Evolutionary conservation across 2,888 invertebrate species (phyloP).

Genomic region (Amphipoea oculea): DNA sequence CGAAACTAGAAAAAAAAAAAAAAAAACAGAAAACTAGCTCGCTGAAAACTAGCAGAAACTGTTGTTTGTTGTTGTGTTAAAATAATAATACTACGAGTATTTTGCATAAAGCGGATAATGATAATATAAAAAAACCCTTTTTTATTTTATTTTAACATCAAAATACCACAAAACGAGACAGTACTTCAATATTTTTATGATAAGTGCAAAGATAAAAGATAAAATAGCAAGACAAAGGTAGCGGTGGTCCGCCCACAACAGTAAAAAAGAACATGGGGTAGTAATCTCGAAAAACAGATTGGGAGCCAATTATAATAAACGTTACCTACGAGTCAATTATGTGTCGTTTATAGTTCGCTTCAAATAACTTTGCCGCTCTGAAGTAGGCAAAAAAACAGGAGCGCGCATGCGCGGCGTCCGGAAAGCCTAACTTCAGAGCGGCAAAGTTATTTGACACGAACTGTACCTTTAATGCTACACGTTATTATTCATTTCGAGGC

Average conservation of each 20-base stretch:
- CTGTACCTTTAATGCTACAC: not conserved
- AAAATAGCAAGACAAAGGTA: constrained; percentile 19
- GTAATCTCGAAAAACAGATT: constrained; percentile 14
- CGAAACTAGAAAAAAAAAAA: not conserved
- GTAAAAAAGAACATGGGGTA: constrained; percentile 18
- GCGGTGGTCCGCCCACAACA: constrained; percentile 9
- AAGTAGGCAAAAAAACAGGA: too few species aligned
- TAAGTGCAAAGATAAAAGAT: constrained; percentile 8
- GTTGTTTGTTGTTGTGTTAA: too few species aligned
- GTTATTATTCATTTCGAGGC: not conserved
- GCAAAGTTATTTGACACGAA: too few species aligned
- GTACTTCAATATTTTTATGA: not conserved
- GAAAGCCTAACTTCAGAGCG: too few species aligned
- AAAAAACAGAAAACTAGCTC: too few species aligned
- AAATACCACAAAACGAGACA: not conserved
- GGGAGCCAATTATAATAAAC: constrained; percentile 22
- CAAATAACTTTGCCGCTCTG: too few species aligned
- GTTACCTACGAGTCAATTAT: constrained; percentile 16
- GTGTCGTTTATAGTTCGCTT: not conserved
- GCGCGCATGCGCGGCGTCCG: too few species aligned
- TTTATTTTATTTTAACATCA: not conserved
- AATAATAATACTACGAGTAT: not conserved
- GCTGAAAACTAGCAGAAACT: too few species aligned
- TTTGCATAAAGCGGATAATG: not conserved
- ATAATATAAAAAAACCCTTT: not conserved